Base-by-base conservation (phyloP, 2,888 invertebrate species). In the Pheosia gnoma region DNA sequence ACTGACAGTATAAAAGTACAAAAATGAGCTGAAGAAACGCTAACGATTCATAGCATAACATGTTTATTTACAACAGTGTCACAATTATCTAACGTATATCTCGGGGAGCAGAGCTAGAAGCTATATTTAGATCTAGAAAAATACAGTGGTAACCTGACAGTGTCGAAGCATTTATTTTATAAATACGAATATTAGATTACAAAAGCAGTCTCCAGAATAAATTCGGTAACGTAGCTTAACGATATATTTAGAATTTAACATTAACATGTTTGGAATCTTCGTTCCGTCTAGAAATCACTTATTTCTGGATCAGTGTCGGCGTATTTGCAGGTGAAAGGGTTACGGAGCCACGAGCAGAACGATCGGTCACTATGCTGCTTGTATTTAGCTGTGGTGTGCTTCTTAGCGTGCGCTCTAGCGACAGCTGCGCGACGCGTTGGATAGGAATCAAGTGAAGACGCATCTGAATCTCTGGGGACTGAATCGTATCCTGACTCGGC, bases 401-500 rank as follows among this genome's bases (percentile, higher is more conserved):
- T 93, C 72, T 94, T 93, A 0, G 93, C 93, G 59, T 93, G 93
- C 5, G 94, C 93, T 71, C 94, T 80, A 11, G 94, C 90, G 8
- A 93, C 91, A 11, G 93, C 92, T n/a, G 94, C 90, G 56, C 92
- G 84, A 38, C 94, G 81, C 7, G 94, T 93, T 5, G 94, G 94
- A 60, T 94, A 94, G 0, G 98, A 98, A 70, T 97, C 97, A 72
- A 97, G 95, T 64, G 97, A 97, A 37, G 97, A 97, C 67, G 97
- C 97, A 82, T 98, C 98, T 73, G 97, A 97, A 85, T 98, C 98
- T 66, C 98, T 94, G 9, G 98, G 96, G 70, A 98, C 97, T 78
- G 98, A 98, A 82, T 98, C 98, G 80, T 98, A 98, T 1, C 98
- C 98, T 79, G 97, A 98, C 84, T 98, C 98, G 4, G 98, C 97